A percentile compares a stretch with the other conserved stretches of the same genome.
These are phyloP conservation scores for Pristionchus fissidentatus DNA, from an alignment of 2,888 invertebrate genomes.

Conservation along the genomic window DNA sequence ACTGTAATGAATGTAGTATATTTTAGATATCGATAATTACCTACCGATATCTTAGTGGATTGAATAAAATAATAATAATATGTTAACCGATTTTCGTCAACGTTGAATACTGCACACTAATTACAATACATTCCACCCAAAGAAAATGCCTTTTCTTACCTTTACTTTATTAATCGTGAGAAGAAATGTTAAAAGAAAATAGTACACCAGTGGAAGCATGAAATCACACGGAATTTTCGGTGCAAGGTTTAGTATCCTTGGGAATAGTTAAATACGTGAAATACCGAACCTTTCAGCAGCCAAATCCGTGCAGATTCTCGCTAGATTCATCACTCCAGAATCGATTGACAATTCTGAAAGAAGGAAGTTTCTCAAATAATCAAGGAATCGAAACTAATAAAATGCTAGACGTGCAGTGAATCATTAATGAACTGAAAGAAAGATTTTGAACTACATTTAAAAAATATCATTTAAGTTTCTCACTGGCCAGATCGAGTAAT, in stretches of 20 bases:
- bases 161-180: too few species aligned
- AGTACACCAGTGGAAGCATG: too few species aligned
- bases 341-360: conserved; percentile 30
- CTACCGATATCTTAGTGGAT: too few species aligned
- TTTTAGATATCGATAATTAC: not conserved
- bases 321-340: conserved; percentile 26
- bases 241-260: not conserved
- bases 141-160: too few species aligned
- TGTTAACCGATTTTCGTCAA: too few species aligned
- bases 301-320: conserved; percentile 36
- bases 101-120: too few species aligned
- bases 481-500: conserved; percentile 2
- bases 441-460: not conserved
- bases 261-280: not conserved
- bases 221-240: not conserved
- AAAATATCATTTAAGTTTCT: not conserved
- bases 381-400: too few species aligned
- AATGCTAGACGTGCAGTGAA: too few species aligned
- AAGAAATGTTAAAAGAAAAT: not conserved
- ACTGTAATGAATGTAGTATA: not conserved
- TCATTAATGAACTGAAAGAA: not conserved
- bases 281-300: conserved; percentile 13
- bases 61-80: too few species aligned
- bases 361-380: too few species aligned
- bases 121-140: too few species aligned